Percentiles rank a stretch among this genome's conserved stretches.
Conservation (phyloP, 2,888 invertebrate genomes). For the Brenthis daphne region DNA sequence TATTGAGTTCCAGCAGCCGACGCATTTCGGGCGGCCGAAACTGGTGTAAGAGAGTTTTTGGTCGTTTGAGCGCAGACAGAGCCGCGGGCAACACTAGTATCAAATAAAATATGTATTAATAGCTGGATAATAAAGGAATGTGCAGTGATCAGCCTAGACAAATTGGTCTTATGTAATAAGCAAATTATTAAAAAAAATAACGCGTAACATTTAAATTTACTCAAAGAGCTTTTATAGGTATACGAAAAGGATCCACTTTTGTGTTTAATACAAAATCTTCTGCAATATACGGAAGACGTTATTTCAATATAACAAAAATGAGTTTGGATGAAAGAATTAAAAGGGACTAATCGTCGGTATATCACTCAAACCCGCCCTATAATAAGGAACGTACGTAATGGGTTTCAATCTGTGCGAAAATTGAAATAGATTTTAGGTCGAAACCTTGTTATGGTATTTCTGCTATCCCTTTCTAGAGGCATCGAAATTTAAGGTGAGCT, state of each 20-base stretch:
- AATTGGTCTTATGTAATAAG: too few species aligned
- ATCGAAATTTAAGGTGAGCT: background rate
- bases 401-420: conserved; percentile 32
- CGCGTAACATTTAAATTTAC: too few species aligned
- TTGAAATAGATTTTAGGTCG: conserved; percentile 31
- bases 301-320: conserved; percentile 12
- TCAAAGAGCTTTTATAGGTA: too few species aligned
- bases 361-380: conserved; percentile 26
- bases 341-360: conserved; percentile 31
- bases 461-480: conserved; percentile 1
- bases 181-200: too few species aligned
- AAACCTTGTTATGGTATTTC: conserved; percentile 22
- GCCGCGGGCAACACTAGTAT: too few species aligned
- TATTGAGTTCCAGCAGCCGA: too few species aligned
- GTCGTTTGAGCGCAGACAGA: too few species aligned
- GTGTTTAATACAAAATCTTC: background rate
- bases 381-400: conserved; percentile 28
- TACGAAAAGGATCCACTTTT: background rate
- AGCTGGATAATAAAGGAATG: too few species aligned
- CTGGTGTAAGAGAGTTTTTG: too few species aligned
- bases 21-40: too few species aligned
- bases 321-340: conserved; percentile 23
- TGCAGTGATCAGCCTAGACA: too few species aligned
- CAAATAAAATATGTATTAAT: too few species aligned
- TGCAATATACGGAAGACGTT: background rate